These are phyloP conservation scores for Lepidothrix coronata DNA, from an alignment of 2,113 vertebrate genomes.

Conservation along the genomic window DNA sequence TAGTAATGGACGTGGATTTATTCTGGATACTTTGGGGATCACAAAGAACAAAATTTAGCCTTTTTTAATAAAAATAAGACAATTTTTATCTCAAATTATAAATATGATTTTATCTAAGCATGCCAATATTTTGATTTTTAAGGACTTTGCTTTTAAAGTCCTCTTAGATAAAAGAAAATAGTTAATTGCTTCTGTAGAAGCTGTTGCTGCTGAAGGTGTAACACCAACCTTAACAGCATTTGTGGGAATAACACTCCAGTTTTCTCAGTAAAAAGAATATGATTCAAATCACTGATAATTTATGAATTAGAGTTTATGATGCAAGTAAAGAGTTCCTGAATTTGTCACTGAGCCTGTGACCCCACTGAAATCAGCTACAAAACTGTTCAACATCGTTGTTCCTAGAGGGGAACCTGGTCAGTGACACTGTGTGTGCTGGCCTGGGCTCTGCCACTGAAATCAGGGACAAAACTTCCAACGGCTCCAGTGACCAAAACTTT, in stretches of 20 bases:
- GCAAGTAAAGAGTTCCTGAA: neutral
- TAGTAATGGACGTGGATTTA: neutral
- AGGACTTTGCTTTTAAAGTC: neutral
- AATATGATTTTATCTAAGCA: neutral
- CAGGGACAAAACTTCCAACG: neutral
- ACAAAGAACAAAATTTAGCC: neutral
- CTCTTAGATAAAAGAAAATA: neutral
- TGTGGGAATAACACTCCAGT: neutral
- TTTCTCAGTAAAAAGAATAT: neutral
- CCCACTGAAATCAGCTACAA: neutral
- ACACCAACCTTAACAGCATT: neutral
- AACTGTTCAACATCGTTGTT: neutral
- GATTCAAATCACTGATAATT: neutral
- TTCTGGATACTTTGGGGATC: neutral
- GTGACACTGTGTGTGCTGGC: fast-evolving
- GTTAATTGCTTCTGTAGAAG: neutral
- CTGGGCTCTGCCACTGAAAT: neutral
- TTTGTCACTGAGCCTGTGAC: neutral
- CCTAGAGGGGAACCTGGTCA: neutral
- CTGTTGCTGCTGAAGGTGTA: neutral
- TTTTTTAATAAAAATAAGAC: neutral
- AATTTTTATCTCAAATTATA: neutral
- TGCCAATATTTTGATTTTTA: neutral
- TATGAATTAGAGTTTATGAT: neutral
- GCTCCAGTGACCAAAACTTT: neutral